A percentile compares a stretch with the other conserved stretches of the same genome.
Conservation (phyloP, 2,888 invertebrate genomes). For the Caenorhabditis japonica region DNA sequence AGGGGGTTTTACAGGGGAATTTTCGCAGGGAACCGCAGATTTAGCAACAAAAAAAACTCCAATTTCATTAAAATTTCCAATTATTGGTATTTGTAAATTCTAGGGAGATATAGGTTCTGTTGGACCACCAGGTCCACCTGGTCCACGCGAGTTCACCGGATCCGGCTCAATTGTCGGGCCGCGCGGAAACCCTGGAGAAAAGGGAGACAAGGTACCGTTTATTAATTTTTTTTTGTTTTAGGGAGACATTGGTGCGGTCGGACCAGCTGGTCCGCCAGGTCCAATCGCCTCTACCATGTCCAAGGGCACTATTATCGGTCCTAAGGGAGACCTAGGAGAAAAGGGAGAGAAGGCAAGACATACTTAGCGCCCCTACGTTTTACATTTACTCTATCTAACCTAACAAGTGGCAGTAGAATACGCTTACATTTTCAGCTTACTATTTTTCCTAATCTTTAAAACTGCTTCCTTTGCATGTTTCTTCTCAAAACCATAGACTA, state of each 20-base stretch:
- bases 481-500: background rate
- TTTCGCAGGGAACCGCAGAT: too few species aligned
- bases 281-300: constrained; percentile 67
- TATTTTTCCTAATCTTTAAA: constrained; percentile 3
- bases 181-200: constrained; percentile 70
- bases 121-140: constrained; percentile 79
- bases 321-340: constrained; percentile 81
- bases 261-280: constrained; percentile 74
- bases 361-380: constrained; percentile 10
- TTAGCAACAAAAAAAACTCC: too few species aligned
- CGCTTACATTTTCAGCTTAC: constrained; percentile 13
- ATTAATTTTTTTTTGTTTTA: constrained; percentile 59
- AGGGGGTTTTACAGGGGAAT: constrained; percentile 3
- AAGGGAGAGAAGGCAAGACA: constrained; percentile 81
- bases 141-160: constrained; percentile 74
- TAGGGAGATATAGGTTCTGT: constrained; percentile 76
- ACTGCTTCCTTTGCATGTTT: background rate
- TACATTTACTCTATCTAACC: constrained; percentile 27
- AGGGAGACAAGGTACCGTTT: constrained; percentile 73
- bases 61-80: constrained; percentile 6
- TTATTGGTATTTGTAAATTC: constrained; percentile 49
- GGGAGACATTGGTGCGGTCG: constrained; percentile 73
- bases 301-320: constrained; percentile 76
- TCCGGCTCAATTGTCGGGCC: constrained; percentile 74
- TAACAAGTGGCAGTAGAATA: constrained; percentile 1